A percentile compares a stretch with the other conserved stretches of the same genome.
These are phyloP conservation scores for Dryomyza anilis DNA, from an alignment of 2,888 invertebrate genomes.

Conservation along the genomic window DNA sequence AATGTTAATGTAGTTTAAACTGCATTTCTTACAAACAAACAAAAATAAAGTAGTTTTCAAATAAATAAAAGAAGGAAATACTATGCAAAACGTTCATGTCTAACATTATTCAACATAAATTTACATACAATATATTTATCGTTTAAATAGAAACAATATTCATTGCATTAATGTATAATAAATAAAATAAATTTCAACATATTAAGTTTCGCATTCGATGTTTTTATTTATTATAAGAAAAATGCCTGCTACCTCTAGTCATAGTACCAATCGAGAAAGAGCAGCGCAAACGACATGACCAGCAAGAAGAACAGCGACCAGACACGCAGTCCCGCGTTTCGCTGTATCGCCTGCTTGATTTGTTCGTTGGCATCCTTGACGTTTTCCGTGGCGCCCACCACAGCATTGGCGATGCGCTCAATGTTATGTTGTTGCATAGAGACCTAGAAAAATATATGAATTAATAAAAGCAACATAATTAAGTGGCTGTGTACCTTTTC, in stretches of 20 bases:
- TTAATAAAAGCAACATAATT: no score
- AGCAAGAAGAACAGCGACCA: slow-evolving; percentile 94
- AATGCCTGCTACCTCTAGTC: slow-evolving; percentile 63
- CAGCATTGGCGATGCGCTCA: slow-evolving; percentile 85
- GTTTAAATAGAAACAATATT: not conserved
- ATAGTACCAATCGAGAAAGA: slow-evolving; percentile 99
- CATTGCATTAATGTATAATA: not conserved
- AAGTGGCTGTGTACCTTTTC: slow-evolving; percentile 72
- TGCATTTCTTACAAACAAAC: no score
- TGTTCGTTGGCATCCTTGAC: slow-evolving; percentile 96
- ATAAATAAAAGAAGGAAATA: no score
- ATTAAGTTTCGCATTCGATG: not conserved
- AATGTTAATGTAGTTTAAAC: no score
- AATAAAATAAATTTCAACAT: not conserved
- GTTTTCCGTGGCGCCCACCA: slow-evolving; percentile 92
- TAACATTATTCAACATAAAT: no score
- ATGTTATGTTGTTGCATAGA: slow-evolving; percentile 93
- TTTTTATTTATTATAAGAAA: not conserved
- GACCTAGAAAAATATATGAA: slow-evolving; percentile 63
- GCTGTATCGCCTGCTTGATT: slow-evolving; percentile 94
- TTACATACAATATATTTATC: not conserved
- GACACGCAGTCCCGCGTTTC: slow-evolving; percentile 93
- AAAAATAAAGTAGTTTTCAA: no score
- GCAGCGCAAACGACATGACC: slow-evolving; percentile 92
- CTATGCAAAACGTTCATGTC: no score